Percentiles rank a stretch among this genome's conserved stretches.
Evolutionary conservation across 2,888 invertebrate species (phyloP).

Genomic region (Hyppa rectilinea): DNA sequence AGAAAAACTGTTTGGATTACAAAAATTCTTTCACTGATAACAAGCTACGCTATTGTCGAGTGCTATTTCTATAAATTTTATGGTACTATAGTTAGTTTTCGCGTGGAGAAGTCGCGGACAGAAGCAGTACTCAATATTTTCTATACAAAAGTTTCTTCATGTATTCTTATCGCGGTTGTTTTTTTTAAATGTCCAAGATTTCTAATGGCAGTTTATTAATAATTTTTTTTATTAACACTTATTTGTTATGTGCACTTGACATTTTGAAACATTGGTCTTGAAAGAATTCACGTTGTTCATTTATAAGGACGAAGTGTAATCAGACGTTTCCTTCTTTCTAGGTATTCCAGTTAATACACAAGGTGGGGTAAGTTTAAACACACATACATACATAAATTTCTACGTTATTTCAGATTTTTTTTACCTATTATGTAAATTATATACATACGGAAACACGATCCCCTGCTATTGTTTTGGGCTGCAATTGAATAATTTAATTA

Average conservation of each 20-base stretch:
- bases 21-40: no score
- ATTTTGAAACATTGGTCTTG: no score
- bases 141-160: not conserved
- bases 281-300: no score
- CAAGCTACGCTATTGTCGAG: no score
- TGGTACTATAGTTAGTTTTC: no score
- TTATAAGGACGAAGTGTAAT: not conserved
- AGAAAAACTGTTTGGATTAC: no score
- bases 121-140: not conserved
- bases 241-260: no score
- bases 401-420: no score
- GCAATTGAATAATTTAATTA: constrained; percentile 70
- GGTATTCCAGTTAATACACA: not conserved
- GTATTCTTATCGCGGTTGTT: not conserved
- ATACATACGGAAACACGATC: constrained; percentile 20
- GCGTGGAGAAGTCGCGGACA: not conserved
- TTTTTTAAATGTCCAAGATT: no score
- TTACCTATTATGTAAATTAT: not conserved
- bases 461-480: constrained; percentile 62
- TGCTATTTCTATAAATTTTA: no score
- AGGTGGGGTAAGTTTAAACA: not conserved
- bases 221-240: no score
- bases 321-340: not conserved
- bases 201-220: no score
- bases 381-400: not conserved